Evolutionary conservation across 2,888 invertebrate genomes (phyloP).

Genomic region (Balanococcus diminutus): DNA sequence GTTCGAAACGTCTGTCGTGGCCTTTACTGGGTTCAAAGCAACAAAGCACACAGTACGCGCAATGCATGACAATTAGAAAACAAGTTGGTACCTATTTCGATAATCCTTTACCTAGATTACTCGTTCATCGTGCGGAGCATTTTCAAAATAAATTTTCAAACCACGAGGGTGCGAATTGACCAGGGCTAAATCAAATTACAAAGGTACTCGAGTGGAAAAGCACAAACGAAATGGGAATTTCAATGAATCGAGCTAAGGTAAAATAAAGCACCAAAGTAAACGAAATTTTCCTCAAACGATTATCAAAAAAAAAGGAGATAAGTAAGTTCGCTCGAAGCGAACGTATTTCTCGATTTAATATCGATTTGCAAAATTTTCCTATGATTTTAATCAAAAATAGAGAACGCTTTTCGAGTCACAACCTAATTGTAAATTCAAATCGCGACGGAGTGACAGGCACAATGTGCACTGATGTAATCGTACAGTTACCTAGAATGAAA

Average conservation of each 20-base stretch:
- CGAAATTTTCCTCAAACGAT: background rate
- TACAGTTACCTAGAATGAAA: background rate
- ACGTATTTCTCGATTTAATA: background rate
- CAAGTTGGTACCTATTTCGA: constrained; percentile 59
- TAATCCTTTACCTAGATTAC: background rate
- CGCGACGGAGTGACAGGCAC: background rate
- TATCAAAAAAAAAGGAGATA: background rate
- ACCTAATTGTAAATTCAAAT: background rate
- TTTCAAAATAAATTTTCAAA: background rate
- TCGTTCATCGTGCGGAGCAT: background rate
- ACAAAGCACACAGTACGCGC: constrained; percentile 64
- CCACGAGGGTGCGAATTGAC: background rate
- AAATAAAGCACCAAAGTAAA: too few species aligned
- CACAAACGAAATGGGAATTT: background rate
- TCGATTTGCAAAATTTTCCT: background rate
- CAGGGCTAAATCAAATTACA: background rate
- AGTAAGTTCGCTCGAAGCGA: background rate
- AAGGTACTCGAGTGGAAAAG: background rate
- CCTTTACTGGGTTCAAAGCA: constrained; percentile 61
- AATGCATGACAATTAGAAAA: constrained; percentile 64
- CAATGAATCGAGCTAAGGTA: background rate
- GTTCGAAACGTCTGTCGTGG: constrained; percentile 60
- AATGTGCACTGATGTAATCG: background rate
- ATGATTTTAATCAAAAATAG: too few species aligned
- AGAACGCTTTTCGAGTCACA: too few species aligned